These are phyloP conservation scores for Tamias sibiricus DNA, from an alignment of 2,113 vertebrate species.

Conservation along the genomic window DNA sequence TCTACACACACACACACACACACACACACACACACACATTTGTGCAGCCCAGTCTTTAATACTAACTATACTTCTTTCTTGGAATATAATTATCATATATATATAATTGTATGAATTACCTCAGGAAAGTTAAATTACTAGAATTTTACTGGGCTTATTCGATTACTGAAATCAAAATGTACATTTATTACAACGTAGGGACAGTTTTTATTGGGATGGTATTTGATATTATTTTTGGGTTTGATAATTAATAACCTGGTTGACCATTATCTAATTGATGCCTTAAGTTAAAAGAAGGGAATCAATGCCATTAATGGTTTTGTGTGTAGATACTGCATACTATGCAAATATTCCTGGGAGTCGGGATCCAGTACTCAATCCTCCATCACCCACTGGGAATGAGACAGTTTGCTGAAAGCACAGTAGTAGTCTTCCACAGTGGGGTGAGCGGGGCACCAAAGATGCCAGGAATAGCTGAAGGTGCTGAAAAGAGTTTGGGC, in stretches of 20 bases:
- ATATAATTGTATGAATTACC: background rate
- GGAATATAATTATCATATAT: background rate
- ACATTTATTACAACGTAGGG: background rate
- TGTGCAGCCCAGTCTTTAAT: background rate
- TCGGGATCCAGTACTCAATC: background rate
- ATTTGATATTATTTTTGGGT: background rate
- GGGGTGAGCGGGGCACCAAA: background rate
- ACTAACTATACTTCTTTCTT: background rate
- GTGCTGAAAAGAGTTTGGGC: background rate
- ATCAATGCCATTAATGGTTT: background rate
- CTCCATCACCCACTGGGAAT: background rate
- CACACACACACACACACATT: background rate
- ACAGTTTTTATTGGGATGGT: background rate
- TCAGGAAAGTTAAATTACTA: slow-evolving; percentile 21
- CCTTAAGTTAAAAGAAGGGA: background rate
- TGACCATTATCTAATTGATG: background rate
- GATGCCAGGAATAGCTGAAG: background rate
- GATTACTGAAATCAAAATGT: background rate
- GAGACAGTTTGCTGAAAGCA: background rate
- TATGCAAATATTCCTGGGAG: background rate
- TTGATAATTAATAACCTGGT: background rate
- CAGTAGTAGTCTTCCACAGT: background rate
- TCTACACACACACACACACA: background rate
- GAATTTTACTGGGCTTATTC: background rate
- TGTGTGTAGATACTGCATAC: background rate